Base-by-base conservation (phyloP, 2,888 invertebrate species). In the Agrilus cyanescens region DNA sequence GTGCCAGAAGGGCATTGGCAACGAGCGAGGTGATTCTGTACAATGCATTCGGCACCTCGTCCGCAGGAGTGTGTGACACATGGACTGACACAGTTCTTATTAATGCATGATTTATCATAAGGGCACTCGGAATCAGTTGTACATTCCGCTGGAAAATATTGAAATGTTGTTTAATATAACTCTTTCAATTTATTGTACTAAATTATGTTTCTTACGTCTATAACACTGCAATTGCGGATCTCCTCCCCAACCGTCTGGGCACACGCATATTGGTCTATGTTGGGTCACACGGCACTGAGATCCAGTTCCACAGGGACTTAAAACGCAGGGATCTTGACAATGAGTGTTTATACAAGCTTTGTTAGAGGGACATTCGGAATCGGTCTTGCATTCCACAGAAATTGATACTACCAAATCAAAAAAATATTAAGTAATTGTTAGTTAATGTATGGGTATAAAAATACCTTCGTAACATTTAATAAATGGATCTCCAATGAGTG, bases 1-100 rank as follows among this genome's bases (percentile, higher is more conserved):
- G 84, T 88, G 34, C 90, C 91, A 2, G 75, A 67, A 33, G 89
- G 90, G 62, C 91, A 93, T 44, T 76, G 74, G 56, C 93, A 93
- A 46, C 83, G 81, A 0, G 86, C 80, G 41, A 76, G 75, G 60
- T 93, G 91, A 32, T 80, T 79, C 48, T 80, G 74, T 0, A 80
- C 80, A 35, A 75, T 68, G 58, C 91, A 91, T 49, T 79, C 73
- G 3, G 89, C 87, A 20, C 82, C 83, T 33, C 81, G 78, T 8
- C 88, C 89, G 55, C 91, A 91, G 2, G 78, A 76, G 10, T 78
- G 70, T 4, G 64, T 60, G 16, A 67, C 56, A 59, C 90, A 91
- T 0, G 90, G 88, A 58, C 84, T 80, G 41, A 85, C 72, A 58
- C 90, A 90, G 57, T 85, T 84, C 50, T 80, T 76, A 55, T 81